Evolutionary conservation across 2,113 vertebrate genomes (phyloP), one percentile per base, ranked within the genome.

Genomic region (Paedocypris sp.): DNA sequence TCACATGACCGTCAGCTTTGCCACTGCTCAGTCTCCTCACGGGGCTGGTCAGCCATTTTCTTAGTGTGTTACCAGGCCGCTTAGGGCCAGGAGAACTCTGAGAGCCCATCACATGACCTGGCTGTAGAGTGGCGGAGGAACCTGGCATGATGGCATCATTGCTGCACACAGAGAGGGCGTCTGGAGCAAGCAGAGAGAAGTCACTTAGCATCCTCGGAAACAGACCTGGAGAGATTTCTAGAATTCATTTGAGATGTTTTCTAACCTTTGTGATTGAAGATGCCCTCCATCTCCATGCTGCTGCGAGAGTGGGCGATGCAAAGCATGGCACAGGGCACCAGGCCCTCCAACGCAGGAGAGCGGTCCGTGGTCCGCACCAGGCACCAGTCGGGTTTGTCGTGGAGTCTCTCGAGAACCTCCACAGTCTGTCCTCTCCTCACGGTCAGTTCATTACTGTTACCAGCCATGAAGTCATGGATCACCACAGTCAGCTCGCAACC

Each of bases 271-370:
- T 99, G 94, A 81, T 98, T 99, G 72, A 93, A 99, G 77, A 99
- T 95, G 49, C 95, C 95, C 73, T 99, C 95, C 94, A 99, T 97
- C 74, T 99, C 95, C 93, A 99, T 96, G 63, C 93, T 97, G 4
- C 94, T 98, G 50, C 95, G 84, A 0, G 95, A 99, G 62, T 99
- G 95, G 32, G 95, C 95, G 8, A 99, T 97, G 80, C 95, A 99
- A 50, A 99, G 91, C n/a, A 88, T 91, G 33, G 90, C 83, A 3
- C 94, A 95, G 66, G 93, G 95, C 1, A 99, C 94, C 64, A 99
- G 82, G 23, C 95, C 95, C 75, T 99, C 95, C 0, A 85, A 86
- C 0, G 95, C 91, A 0, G 94, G 95, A 1, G 93, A 97, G 9
- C 94, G 88, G 72, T 99, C 95, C 0, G 94, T 97, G 75, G 95